Percentiles rank a stretch among this genome's conserved stretches.
These are phyloP conservation scores for Antheraea assamensis DNA, from an alignment of 2,888 invertebrate species.

Conservation along the genomic window DNA sequence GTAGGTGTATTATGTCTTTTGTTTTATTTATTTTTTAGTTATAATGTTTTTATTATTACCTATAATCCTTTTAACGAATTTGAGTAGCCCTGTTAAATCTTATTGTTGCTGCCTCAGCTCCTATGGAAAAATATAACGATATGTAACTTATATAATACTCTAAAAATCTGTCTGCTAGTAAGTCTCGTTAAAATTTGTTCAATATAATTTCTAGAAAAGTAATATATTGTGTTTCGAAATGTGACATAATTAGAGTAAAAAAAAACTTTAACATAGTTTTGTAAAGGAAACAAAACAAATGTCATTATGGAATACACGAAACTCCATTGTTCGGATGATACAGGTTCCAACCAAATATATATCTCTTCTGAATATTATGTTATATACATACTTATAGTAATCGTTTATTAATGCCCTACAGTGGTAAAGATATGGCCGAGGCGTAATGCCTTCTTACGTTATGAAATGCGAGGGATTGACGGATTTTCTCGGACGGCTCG, in stretches of 20 bases:
- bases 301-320: not conserved
- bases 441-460: slow-evolving; percentile 25
- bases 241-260: not conserved
- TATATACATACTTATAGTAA: slow-evolving; percentile 16
- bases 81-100: no score
- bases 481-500: slow-evolving; percentile 28
- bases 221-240: no score
- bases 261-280: not conserved
- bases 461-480: slow-evolving; percentile 31
- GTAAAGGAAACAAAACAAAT: not conserved
- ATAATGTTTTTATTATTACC: no score
- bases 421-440: slow-evolving; percentile 26
- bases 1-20: no score
- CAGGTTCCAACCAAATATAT: not conserved
- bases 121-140: no score
- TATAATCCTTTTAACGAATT: no score
- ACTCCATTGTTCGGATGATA: not conserved
- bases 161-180: no score
- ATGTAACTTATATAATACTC: no score
- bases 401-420: slow-evolving; percentile 27
- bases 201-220: no score
- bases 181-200: no score
- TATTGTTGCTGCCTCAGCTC: no score
- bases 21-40: no score
- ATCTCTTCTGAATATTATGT: not conserved